These are phyloP conservation scores for Capromys pilorides DNA, from an alignment of 2,797 vertebrate species.

Conservation along the genomic window DNA sequence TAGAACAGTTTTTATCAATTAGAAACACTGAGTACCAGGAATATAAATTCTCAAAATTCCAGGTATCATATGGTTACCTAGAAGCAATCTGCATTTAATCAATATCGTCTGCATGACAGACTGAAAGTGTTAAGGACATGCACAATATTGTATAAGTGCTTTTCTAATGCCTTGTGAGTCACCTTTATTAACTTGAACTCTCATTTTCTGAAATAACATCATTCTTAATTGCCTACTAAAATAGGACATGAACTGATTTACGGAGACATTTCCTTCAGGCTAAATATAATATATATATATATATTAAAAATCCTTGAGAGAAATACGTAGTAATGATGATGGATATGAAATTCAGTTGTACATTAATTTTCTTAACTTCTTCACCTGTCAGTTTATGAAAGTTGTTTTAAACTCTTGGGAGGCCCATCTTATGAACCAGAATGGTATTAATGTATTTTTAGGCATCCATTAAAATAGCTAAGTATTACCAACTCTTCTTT, in stretches of 20 bases:
- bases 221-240: slow-evolving; percentile 75
- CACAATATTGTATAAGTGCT: slow-evolving; percentile 25
- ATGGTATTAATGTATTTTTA: slow-evolving; percentile 50
- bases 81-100: slow-evolving; percentile 65
- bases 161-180: slow-evolving; percentile 56
- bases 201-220: slow-evolving; percentile 72
- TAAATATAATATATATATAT: slow-evolving; percentile 60
- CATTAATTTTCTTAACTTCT: slow-evolving; percentile 70
- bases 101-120: slow-evolving; percentile 28
- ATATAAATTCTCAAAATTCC: slow-evolving; percentile 17
- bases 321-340: slow-evolving; percentile 64
- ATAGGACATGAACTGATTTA: slow-evolving; percentile 61
- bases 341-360: slow-evolving; percentile 25
- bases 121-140: slow-evolving; percentile 23
- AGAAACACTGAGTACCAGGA: background rate
- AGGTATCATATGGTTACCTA: slow-evolving; percentile 59
- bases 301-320: slow-evolving; percentile 61
- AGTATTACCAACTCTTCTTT: background rate
- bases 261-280: slow-evolving; percentile 58
- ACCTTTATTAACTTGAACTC: slow-evolving; percentile 61
- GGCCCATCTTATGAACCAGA: background rate
- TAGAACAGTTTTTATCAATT: slow-evolving; percentile 36
- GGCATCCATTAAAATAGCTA: slow-evolving; percentile 25
- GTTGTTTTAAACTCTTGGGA: slow-evolving; percentile 55
- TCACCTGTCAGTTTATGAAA: slow-evolving; percentile 63